These are phyloP conservation scores for Scolopax bukidnonensis DNA, from an alignment of 2,797 vertebrate species.

Conservation along the genomic window DNA sequence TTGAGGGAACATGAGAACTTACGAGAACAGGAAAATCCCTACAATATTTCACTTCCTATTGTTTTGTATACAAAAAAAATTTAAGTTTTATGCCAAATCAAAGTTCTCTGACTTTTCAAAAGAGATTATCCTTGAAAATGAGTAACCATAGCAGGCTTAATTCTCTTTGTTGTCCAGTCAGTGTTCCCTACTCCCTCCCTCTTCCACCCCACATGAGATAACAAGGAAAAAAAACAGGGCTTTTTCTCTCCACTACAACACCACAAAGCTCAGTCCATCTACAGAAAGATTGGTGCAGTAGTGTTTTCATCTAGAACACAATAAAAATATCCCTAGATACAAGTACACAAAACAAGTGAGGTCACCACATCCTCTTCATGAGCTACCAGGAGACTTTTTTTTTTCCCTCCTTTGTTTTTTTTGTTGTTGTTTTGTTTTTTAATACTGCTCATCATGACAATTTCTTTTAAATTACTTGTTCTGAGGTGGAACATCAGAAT, in stretches of 20 bases:
- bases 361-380: conserved; percentile 56
- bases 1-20: background rate
- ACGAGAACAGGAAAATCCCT: conserved; percentile 20
- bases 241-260: conserved; percentile 43
- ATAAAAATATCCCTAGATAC: conserved; percentile 41
- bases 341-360: conserved; percentile 56
- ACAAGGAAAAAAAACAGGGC: background rate
- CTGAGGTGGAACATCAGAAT: conserved; percentile 10
- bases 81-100: background rate
- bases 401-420: fast-evolving
- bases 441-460: background rate
- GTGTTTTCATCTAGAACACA: conserved; percentile 48
- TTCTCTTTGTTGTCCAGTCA: background rate
- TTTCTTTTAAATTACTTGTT: conserved; percentile 11
- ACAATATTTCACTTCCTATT: background rate
- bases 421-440: background rate
- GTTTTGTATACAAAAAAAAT: background rate
- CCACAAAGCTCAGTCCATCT: conserved; percentile 31
- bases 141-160: background rate
- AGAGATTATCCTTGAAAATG: background rate
- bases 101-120: background rate
- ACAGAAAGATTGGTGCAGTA: conserved; percentile 37
- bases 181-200: background rate
- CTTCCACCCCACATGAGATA: conserved; percentile 14
- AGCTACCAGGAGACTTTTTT: conserved; percentile 32